Conservation (phyloP, 2,888 invertebrate species). For the Monochamus alternatus region DNA sequence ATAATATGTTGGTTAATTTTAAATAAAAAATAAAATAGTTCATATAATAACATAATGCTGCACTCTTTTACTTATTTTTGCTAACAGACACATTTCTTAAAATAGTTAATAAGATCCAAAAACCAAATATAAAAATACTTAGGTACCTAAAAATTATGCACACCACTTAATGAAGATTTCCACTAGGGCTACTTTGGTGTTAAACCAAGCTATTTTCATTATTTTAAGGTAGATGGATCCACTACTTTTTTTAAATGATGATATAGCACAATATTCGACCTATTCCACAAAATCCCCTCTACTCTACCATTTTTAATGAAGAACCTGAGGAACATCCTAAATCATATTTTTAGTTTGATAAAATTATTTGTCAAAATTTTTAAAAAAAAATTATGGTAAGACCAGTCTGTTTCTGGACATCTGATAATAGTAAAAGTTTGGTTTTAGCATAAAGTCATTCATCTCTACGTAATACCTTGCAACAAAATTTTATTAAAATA, state of each 20-base stretch:
- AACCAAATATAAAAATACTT: not conserved
- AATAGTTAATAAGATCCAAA: not conserved
- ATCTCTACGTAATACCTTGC: too few species aligned
- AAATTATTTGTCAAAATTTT: too few species aligned
- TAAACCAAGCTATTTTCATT: not conserved
- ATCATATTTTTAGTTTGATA: too few species aligned
- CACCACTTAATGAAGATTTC: not conserved
- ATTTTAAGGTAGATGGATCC: not conserved
- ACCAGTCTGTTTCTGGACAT: too few species aligned
- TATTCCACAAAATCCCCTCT: not conserved
- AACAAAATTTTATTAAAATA: too few species aligned
- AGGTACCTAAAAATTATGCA: not conserved
- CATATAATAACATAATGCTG: not conserved
- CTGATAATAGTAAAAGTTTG: too few species aligned
- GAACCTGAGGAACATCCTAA: too few species aligned
- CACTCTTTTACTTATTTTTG: not conserved
- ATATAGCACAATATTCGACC: conserved; percentile 1
- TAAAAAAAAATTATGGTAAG: too few species aligned
- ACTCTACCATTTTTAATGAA: too few species aligned
- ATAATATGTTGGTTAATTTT: too few species aligned
- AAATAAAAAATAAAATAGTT: not conserved
- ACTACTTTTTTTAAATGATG: not conserved
- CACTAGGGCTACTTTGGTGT: too few species aligned
- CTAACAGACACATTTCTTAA: not conserved
- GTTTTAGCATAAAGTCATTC: too few species aligned